Evolutionary conservation across 2,113 vertebrate species (phyloP).

Genomic region (Tapirus terrestris): DNA sequence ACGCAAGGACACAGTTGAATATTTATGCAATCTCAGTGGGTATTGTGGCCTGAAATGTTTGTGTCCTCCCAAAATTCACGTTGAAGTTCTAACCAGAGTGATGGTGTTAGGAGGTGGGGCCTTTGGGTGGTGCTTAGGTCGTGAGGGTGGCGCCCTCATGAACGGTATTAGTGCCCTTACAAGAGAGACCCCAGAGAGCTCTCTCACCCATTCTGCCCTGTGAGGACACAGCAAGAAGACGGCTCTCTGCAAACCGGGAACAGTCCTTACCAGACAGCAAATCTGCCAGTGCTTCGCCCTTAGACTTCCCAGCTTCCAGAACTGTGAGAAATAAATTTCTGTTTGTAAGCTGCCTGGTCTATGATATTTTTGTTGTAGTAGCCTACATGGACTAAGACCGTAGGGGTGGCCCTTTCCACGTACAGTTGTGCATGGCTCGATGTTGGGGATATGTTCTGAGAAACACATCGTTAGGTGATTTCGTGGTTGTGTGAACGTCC

Average conservation of each 20-base stretch:
- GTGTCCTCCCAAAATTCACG: not conserved
- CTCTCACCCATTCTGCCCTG: not conserved
- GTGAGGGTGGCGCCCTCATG: not conserved
- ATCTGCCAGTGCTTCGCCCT: not conserved
- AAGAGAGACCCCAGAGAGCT: not conserved
- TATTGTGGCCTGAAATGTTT: not conserved
- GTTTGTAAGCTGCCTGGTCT: not conserved
- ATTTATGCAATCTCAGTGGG: not conserved
- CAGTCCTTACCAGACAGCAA: not conserved
- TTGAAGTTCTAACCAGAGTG: not conserved
- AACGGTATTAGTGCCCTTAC: not conserved
- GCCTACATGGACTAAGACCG: not conserved
- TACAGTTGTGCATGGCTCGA: too few species aligned
- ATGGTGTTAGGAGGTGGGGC: not conserved
- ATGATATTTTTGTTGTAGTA: not conserved
- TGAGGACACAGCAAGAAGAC: not conserved
- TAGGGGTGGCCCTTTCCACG: not conserved
- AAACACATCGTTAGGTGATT: too few species aligned
- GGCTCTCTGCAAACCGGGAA: not conserved
- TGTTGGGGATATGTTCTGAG: too few species aligned
- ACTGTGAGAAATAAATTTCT: fast-evolving
- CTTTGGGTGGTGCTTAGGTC: too few species aligned
- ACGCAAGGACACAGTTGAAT: too few species aligned
- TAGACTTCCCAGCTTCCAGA: not conserved
- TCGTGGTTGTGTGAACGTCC: too few species aligned